Conservation (phyloP, 2,113 vertebrate species). For the Sinosuthora webbiana region DNA sequence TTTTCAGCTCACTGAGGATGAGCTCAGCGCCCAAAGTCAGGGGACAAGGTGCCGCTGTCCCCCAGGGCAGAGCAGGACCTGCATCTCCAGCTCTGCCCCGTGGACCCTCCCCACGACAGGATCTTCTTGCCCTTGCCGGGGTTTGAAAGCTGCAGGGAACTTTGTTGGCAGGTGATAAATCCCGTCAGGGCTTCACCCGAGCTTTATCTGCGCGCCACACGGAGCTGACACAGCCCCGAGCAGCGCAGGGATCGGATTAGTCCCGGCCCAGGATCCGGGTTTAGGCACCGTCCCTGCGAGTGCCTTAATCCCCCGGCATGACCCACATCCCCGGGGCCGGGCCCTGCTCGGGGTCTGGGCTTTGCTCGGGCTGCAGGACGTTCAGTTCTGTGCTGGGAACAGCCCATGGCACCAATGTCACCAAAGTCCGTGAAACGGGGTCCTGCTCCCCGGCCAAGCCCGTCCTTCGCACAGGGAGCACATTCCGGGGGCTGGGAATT, state of each 20-base stretch:
- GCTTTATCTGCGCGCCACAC: background rate
- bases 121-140: background rate
- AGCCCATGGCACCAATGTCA: background rate
- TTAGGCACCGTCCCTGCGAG: background rate
- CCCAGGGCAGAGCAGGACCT: accelerated
- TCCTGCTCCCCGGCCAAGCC: background rate
- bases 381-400: background rate
- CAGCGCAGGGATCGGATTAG: background rate
- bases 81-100: background rate
- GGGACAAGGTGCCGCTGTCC: background rate
- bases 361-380: background rate
- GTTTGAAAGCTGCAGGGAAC: background rate
- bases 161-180: background rate
- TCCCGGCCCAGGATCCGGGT: accelerated
- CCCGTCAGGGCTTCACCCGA: background rate
- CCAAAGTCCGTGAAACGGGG: background rate
- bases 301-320: background rate
- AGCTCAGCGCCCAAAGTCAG: accelerated
- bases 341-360: accelerated
- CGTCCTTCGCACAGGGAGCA: background rate
- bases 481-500: background rate
- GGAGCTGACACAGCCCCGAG: no score
- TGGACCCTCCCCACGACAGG: accelerated
- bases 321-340: background rate
- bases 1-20: background rate